Conservation (phyloP, 2,113 vertebrate species). For the Aphyosemion australe region DNA sequence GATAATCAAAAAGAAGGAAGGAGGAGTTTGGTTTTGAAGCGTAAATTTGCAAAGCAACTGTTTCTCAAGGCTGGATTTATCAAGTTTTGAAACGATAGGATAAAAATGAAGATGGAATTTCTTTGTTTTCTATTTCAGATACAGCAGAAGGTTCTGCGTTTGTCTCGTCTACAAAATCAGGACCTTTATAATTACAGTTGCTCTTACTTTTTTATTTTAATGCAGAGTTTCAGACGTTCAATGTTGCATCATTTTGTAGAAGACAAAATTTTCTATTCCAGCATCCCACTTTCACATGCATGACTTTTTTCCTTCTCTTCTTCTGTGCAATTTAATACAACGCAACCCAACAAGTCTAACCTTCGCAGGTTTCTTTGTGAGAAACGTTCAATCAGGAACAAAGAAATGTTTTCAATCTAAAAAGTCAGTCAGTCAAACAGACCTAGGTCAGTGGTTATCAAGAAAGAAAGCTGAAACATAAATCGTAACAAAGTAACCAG, state of each 20-base stretch:
- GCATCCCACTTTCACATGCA: conserved; percentile 53
- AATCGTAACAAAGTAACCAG: not conserved
- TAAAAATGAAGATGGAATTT: not conserved
- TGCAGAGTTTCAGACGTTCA: conserved; percentile 15
- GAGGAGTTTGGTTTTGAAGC: conserved; percentile 6
- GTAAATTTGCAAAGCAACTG: conserved; percentile 48
- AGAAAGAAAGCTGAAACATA: not conserved
- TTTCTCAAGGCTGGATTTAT: conserved; percentile 36
- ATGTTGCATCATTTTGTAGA: conserved; percentile 46
- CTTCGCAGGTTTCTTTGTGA: conserved; percentile 26
- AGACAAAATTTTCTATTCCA: conserved; percentile 49
- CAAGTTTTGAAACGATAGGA: not conserved
- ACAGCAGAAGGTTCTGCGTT: not conserved
- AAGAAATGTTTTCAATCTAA: conserved; percentile 3
- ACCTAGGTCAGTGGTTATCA: not conserved
- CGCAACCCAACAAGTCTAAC: conserved; percentile 25
- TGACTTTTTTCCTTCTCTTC: conserved; percentile 8
- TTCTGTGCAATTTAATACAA: conserved; percentile 54
- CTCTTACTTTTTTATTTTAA: conserved; percentile 7
- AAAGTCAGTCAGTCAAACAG: not conserved
- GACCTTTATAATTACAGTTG: conserved; percentile 6
- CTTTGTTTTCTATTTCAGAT: not conserved
- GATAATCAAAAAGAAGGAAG: conserved; percentile 23
- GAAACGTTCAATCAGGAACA: conserved; percentile 19
- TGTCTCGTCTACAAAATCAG: conserved; percentile 13